Evolutionary conservation across 1,140 invertebrate genomes (phyloP).

Genomic region (Bombus confusus): DNA sequence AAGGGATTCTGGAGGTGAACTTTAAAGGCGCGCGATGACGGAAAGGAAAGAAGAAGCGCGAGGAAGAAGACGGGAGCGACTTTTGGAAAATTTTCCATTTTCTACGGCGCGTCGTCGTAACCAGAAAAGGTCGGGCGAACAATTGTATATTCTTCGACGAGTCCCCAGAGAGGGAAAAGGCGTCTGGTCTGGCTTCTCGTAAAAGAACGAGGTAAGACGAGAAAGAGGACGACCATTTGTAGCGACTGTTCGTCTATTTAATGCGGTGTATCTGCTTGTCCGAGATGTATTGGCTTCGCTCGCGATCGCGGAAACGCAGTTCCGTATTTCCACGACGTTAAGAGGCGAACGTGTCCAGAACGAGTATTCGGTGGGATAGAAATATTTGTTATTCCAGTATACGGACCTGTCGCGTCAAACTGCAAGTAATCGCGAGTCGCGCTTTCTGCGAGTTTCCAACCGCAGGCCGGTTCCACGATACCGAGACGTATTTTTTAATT

Average conservation of each 20-base stretch:
- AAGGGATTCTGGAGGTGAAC: no score
- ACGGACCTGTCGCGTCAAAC: neutral
- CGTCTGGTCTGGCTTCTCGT: conserved; percentile 40
- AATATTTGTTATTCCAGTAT: neutral
- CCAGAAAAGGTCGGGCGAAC: conserved; percentile 43
- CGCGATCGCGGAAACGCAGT: neutral
- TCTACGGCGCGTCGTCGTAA: conserved; percentile 15
- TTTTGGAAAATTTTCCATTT: conserved; percentile 33
- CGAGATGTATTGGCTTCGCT: neutral
- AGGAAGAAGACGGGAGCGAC: conserved; percentile 19
- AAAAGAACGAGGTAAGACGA: conserved; percentile 36
- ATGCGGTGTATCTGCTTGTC: neutral
- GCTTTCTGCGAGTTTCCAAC: no score
- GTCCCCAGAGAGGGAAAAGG: conserved; percentile 52
- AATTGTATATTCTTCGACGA: conserved; percentile 63
- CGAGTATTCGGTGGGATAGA: neutral
- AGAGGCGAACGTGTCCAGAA: neutral
- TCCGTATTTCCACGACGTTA: neutral
- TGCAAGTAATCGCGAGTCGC: no score
- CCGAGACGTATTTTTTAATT: no score
- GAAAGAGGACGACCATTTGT: conserved; percentile 45
- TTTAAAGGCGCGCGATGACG: neutral
- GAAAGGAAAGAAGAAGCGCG: conserved; percentile 17
- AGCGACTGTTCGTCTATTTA: conserved; percentile 51
- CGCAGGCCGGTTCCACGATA: no score